Percentiles rank a stretch among this genome's conserved stretches.
phyloP scores from a whole-genome alignment of 2,797 vertebrate species.

The Ctenochaetus hawaiiensis region DNA sequence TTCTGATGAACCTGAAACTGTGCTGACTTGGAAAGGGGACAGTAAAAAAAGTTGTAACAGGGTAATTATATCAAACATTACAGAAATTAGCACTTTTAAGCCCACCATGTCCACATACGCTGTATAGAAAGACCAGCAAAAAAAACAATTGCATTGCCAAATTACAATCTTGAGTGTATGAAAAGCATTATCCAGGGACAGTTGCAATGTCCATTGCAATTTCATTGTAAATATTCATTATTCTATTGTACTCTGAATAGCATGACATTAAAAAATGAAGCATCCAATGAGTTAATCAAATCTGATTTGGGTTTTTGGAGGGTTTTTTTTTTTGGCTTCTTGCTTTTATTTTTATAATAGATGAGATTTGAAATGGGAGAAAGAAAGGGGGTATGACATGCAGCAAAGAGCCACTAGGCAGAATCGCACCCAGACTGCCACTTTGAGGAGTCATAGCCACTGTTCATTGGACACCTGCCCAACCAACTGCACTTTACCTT shows the following conservation, averaged over 20 bases:
- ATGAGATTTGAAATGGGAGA: too few species aligned
- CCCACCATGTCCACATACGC: conserved; percentile 1
- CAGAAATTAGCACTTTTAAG: neutral
- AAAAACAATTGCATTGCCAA: too few species aligned
- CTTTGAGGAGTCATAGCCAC: too few species aligned
- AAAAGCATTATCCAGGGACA: neutral
- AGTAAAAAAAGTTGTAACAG: conserved; percentile 2
- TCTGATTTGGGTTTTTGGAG: neutral
- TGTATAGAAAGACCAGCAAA: conserved; percentile 20
- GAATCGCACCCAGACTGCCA: too few species aligned
- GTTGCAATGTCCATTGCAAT: neutral
- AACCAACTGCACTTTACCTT: too few species aligned
- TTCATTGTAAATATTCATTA: neutral
- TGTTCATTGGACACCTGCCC: too few species aligned
- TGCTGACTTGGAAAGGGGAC: neutral
- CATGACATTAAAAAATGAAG: neutral
- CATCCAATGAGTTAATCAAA: neutral
- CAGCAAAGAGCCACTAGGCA: too few species aligned
- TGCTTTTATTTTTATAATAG: too few species aligned
- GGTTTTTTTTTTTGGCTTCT: too few species aligned
- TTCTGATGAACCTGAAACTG: neutral
- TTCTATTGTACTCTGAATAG: too few species aligned
- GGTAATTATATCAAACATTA: neutral
- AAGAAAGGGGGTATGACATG: too few species aligned
- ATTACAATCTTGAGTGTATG: too few species aligned